Conservation (phyloP, 2,113 vertebrate genomes). For the Taurulus bubalis region DNA sequence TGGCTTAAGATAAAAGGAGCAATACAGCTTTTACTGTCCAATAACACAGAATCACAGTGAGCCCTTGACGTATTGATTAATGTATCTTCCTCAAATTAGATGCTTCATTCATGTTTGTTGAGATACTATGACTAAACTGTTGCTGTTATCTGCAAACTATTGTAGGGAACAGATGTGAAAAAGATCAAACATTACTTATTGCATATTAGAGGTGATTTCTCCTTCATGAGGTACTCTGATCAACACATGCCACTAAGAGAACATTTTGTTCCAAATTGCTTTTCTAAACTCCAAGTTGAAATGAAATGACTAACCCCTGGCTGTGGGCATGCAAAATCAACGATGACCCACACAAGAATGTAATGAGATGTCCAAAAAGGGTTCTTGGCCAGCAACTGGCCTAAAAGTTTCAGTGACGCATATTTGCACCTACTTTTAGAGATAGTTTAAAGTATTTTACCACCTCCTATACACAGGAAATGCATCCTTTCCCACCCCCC, state of each 20-base stretch:
- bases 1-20: conserved; percentile 1
- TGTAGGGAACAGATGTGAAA: neutral
- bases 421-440: conserved; percentile 1
- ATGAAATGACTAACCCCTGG: neutral
- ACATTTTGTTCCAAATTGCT: neutral
- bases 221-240: neutral
- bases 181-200: neutral
- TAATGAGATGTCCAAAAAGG: neutral
- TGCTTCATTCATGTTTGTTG: neutral
- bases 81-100: neutral
- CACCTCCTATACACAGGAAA: conserved; percentile 36
- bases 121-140: conserved; percentile 7
- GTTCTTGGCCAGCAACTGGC: neutral
- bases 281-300: conserved; percentile 1
- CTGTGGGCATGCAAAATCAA: neutral
- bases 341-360: neutral
- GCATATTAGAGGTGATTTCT: neutral
- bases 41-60: conserved; percentile 15
- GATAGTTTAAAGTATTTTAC: neutral
- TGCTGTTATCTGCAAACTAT: neutral
- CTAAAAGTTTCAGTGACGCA: neutral
- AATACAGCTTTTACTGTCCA: conserved; percentile 2
- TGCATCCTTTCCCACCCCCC: conserved; percentile 9
- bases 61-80: conserved; percentile 13
- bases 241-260: neutral